Evolutionary conservation across 2,113 vertebrate species (phyloP), one percentile per base, ranked within the genome.

Genomic region (Xiphophorus couchianus): DNA sequence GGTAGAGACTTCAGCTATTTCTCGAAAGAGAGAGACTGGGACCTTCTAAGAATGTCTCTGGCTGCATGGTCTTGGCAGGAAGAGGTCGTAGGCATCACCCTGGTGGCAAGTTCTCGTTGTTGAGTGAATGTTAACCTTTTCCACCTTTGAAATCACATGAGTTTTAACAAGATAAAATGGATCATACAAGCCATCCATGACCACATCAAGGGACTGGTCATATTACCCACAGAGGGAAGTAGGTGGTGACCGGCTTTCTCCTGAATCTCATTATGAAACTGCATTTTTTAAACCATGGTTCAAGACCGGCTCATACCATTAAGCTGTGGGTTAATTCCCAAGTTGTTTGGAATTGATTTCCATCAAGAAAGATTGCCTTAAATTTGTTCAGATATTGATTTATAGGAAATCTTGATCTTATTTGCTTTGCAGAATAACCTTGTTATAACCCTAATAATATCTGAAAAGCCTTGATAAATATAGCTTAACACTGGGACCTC

Each of bases 261-360:
- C 84, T 69, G 83, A 90, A 90, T 91, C 82, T 81, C 81, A 88
- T 91, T 87, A 91, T 90, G 79, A 91, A 89, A 77, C 76, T 31
- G 78, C 62, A 62, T 77, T 89, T 85, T 80, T 89, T 83, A 90
- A 88, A 89, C 88, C 84, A 85, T 80, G 74, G 91, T 84, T 91
- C 83, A 86, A 77, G 71, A 77, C 83, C 86, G 78, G 71, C 87
- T 88, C 89, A 75, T 87, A 84, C 77, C 83, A 74, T 88, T 85
- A 87, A 69, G 71, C 73, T 83, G 82, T 81, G 76, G 81, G 86
- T 82, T 89, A 84, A 89, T 90, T 84, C 73, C 66, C 51, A 37
- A 44, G 74, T 74, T 90, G 80, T 85, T 84, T 35, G 22, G 68
- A 76, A 79, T 69, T 73, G 62, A 84, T 84, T 83, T 69, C 73